These are phyloP conservation scores for Ctenosaura bakeri DNA, from an alignment of 2,797 vertebrate species.

Conservation along the genomic window DNA sequence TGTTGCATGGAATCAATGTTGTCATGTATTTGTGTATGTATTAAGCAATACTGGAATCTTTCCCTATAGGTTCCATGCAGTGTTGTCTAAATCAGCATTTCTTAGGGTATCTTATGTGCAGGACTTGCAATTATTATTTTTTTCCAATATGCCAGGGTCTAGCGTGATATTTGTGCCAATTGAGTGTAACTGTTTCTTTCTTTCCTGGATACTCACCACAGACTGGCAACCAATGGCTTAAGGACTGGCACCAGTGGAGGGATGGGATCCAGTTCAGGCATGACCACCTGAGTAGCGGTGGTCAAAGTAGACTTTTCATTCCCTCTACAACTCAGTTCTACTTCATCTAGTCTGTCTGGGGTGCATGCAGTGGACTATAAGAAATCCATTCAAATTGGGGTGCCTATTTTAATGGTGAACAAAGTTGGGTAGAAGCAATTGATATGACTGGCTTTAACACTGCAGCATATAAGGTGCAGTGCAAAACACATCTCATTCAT, in stretches of 20 bases:
- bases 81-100: neutral
- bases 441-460: constrained; percentile 13
- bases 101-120: too few species aligned
- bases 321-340: neutral
- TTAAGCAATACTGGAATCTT: neutral
- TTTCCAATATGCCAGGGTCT: too few species aligned
- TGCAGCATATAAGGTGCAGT: neutral
- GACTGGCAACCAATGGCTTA: too few species aligned
- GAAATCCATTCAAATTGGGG: neutral
- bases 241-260: too few species aligned
- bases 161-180: too few species aligned
- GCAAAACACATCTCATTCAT: neutral
- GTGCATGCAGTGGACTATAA: too few species aligned
- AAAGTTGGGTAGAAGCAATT: neutral
- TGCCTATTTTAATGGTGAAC: neutral
- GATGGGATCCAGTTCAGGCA: too few species aligned
- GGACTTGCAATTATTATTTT: too few species aligned
- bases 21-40: neutral
- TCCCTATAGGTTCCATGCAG: neutral
- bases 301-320: neutral
- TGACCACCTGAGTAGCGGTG: too few species aligned
- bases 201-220: too few species aligned
- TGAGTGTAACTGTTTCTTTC: too few species aligned
- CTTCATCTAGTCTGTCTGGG: neutral
- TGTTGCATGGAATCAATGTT: neutral